Conservation (phyloP, 2,888 invertebrate genomes). For the Oegoconia quadripuncta region DNA sequence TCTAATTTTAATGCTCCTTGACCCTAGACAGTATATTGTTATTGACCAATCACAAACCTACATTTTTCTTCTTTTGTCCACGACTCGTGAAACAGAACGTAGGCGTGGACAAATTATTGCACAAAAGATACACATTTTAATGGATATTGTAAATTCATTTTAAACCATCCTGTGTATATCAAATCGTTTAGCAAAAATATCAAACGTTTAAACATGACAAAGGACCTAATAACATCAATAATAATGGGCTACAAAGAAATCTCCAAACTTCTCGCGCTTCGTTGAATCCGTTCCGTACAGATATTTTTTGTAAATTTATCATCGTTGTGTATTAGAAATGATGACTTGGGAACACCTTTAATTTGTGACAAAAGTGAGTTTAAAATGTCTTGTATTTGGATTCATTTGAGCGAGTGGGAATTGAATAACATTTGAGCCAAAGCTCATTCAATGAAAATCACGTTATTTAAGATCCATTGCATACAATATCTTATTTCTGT, state of each 20-base stretch:
- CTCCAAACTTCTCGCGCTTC: conserved; percentile 43
- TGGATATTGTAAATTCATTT: background rate
- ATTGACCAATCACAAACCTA: no score
- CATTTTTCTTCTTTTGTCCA: no score
- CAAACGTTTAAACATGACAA: conserved; percentile 51
- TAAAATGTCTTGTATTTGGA: conserved; percentile 26
- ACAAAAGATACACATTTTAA: no score
- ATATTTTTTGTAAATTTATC: conserved; percentile 51
- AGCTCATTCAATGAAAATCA: conserved; percentile 9
- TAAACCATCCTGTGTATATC: conserved; percentile 38
- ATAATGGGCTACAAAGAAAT: conserved; percentile 39
- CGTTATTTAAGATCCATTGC: no score
- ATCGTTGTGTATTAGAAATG: conserved; percentile 46
- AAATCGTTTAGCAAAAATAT: conserved; percentile 49
- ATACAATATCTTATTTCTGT: no score
- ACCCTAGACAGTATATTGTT: no score
- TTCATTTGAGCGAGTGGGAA: conserved; percentile 26
- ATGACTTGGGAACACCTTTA: conserved; percentile 51
- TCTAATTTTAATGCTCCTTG: no score
- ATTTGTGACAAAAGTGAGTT: conserved; percentile 32
- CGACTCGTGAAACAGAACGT: no score
- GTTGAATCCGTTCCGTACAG: conserved; percentile 43
- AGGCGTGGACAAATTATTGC: no score
- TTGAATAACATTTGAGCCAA: conserved; percentile 17
- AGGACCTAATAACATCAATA: conserved; percentile 55